Evolutionary conservation across 2,113 vertebrate species (phyloP).

Genomic region (Isurus oxyrinchus): DNA sequence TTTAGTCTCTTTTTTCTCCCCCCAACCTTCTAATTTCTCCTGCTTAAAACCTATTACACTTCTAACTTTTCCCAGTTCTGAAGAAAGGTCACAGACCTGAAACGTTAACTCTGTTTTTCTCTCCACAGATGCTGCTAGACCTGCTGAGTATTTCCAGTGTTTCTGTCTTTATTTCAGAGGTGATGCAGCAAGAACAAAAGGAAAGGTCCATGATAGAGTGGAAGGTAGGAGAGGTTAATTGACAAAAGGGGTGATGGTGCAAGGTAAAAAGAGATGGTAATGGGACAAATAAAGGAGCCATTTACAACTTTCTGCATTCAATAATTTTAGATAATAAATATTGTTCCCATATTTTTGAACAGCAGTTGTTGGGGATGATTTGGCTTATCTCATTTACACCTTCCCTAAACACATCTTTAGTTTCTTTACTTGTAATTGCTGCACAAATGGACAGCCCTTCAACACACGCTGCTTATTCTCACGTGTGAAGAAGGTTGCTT

Average conservation of each 20-base stretch:
- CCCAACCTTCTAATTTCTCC: not conserved
- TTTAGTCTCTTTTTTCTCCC: not conserved
- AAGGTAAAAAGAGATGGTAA: not conserved
- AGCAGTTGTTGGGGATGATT: not conserved
- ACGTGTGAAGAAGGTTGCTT: not conserved
- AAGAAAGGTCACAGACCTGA: too few species aligned
- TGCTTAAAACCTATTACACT: not conserved
- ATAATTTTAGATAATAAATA: not conserved
- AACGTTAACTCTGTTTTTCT: too few species aligned
- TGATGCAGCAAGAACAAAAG: not conserved
- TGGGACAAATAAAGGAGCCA: not conserved
- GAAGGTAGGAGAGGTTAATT: not conserved
- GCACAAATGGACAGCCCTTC: not conserved
- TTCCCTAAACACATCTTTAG: not conserved
- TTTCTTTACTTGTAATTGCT: not conserved
- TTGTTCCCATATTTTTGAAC: not conserved
- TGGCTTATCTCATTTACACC: not conserved
- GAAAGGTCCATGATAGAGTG: not conserved
- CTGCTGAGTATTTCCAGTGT: not conserved
- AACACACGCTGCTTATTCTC: not conserved
- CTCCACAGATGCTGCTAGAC: not conserved
- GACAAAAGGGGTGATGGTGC: not conserved
- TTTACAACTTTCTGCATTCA: not conserved
- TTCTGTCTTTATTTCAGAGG: not conserved
- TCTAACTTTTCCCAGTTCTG: not conserved